Evolutionary conservation across 2,888 invertebrate genomes (phyloP), one percentile per base, ranked within the genome.

Genomic region (Zhengitettix transpicula): DNA sequence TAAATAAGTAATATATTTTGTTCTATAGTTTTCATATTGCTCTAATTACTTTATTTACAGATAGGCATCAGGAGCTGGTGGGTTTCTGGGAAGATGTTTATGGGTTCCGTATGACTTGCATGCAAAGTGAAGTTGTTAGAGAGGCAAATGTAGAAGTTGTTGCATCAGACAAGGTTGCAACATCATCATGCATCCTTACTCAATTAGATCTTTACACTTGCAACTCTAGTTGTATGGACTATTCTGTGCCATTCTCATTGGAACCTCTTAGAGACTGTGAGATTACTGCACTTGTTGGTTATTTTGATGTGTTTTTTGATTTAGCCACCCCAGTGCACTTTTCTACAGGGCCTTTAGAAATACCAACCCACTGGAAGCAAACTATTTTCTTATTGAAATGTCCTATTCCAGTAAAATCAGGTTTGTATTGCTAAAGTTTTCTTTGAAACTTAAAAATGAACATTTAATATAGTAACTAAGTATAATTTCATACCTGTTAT

Each of bases 361-460:
- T 80, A 0, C 77, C 82, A 28, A 96, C 96, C 0, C 96, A 96
- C 76, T 96, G 96, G 96, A 92, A 94, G 70, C 96, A 96, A 72
- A 93, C 93, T 0, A 80, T 93, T 1, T 92, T 95, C 72, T 87
- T 89, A 68, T 77, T 96, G 14, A 85, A 82, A 63, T 80, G 87
- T 65, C 83, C 87, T 42, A 78, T 87, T 55, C 71, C 78, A 56
- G 82, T 92, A 0, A 82, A 82, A 64, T 74, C 81, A 73, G 90
- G 87, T 72, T 68, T 56, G 60, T 40, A 16, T 40, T n/a, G 51
- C 16, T 54, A 40, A 17, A n/a, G 15, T 10, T 12, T 40, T 11
- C 9, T 2, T 15, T 15, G 11, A 51, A 47, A 47, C 12, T 47
- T 47, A 47, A 70, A 81, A 42, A 69, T 52, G 14, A 12, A 15